Percentiles rank a stretch among this genome's conserved stretches.
Evolutionary conservation across 2,113 vertebrate genomes (phyloP).

Genomic region (Phaethornis superciliosus): DNA sequence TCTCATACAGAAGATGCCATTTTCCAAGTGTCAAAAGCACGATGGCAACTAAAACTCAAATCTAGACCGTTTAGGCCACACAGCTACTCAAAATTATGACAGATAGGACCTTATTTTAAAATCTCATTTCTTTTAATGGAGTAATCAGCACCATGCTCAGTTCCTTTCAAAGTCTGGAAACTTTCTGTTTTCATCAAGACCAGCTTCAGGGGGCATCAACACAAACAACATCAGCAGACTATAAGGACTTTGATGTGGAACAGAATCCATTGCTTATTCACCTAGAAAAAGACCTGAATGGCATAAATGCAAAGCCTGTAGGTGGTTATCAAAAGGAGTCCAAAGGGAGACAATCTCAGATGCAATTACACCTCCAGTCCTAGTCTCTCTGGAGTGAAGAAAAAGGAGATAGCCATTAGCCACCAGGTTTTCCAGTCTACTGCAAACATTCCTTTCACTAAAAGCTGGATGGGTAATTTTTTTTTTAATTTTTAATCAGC

Average conservation of each 20-base stretch:
- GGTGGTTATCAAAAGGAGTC: not conserved
- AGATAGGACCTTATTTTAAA: not conserved
- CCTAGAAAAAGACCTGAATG: rapidly evolving
- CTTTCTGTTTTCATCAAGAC: not conserved
- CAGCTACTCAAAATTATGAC: not conserved
- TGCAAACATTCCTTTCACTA: not conserved
- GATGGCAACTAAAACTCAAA: not conserved
- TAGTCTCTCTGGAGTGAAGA: not conserved
- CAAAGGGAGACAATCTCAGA: not conserved
- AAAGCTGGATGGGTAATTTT: not conserved
- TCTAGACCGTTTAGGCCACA: not conserved
- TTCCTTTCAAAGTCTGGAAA: not conserved
- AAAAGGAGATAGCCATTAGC: not conserved
- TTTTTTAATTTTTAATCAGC: not conserved
- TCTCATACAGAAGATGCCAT: not conserved
- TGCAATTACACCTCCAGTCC: not conserved
- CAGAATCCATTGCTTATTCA: not conserved
- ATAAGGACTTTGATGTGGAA: not conserved
- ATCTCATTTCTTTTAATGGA: not conserved
- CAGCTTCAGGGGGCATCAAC: not conserved
- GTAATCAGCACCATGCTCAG: not conserved
- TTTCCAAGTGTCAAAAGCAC: not conserved
- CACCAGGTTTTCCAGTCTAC: not conserved
- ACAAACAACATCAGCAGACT: not conserved
- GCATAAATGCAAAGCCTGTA: not conserved